A percentile compares a stretch with the other conserved stretches of the same genome.
Evolutionary conservation across 2,797 vertebrate species (phyloP).

Genomic region (Sebastes reedi): DNA sequence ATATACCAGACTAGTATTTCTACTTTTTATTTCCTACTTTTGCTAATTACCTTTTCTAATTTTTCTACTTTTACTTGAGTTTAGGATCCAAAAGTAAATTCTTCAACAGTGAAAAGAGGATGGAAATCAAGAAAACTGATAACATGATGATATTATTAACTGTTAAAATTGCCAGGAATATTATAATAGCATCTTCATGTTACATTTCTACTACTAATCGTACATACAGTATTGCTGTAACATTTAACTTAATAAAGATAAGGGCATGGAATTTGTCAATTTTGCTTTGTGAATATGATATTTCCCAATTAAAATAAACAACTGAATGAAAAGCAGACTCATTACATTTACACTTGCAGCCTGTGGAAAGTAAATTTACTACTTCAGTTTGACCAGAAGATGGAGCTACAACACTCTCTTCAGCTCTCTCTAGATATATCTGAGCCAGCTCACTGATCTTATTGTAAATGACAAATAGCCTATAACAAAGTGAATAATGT

Average conservation of each 20-base stretch:
- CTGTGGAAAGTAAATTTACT: not conserved
- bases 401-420: constrained; percentile 28
- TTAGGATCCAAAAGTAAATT: not conserved
- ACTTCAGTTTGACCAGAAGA: constrained; percentile 38
- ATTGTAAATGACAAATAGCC: not conserved
- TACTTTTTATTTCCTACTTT: not conserved
- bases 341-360: not conserved
- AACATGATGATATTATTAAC: not conserved
- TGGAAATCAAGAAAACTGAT: not conserved
- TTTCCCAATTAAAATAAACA: not conserved
- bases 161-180: not conserved
- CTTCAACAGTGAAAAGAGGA: not conserved
- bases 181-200: rapidly evolving
- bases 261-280: not conserved
- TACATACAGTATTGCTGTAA: not conserved
- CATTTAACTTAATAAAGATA: not conserved
- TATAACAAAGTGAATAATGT: not conserved
- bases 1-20: not conserved
- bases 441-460: not conserved
- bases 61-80: not conserved
- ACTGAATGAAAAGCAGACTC: not conserved
- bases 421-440: not conserved
- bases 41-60: too few relatives aligned
- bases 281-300: not conserved
- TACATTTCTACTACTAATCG: not conserved